These are phyloP conservation scores for Sebastes umbrosus DNA, from an alignment of 2,797 vertebrate species.

Conservation along the genomic window DNA sequence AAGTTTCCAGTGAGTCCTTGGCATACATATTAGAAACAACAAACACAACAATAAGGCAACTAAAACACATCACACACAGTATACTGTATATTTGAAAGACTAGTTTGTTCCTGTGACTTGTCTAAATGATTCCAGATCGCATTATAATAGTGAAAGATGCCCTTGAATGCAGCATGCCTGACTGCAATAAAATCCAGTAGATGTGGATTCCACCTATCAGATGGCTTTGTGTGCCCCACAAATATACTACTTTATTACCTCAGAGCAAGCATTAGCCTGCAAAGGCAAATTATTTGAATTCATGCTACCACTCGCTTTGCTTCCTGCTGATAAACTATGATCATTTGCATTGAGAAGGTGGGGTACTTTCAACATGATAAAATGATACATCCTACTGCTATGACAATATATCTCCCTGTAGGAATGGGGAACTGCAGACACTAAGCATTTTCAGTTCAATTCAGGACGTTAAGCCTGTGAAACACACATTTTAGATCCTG, in stretches of 20 bases:
- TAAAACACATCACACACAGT: neutral
- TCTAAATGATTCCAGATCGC: neutral
- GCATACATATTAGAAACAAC: neutral
- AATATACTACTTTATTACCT: neutral
- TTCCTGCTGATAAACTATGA: neutral
- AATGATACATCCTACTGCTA: neutral
- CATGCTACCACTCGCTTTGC: neutral
- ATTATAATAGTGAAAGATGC: neutral
- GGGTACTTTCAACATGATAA: neutral
- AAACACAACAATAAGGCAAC: neutral
- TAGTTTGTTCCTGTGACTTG: neutral
- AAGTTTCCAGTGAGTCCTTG: neutral
- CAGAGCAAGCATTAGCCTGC: neutral
- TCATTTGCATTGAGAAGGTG: neutral
- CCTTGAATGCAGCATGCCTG: neutral
- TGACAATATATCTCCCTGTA: neutral
- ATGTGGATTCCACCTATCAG: neutral
- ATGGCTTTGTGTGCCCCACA: neutral
- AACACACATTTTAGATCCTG: conserved; percentile 2
- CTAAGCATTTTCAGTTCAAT: conserved; percentile 11
- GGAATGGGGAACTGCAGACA: neutral
- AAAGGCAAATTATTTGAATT: neutral
- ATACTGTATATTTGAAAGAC: neutral
- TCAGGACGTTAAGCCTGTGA: neutral
- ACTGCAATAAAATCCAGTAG: neutral